Conservation (phyloP, 2,113 vertebrate genomes). For the Turdus rufiventris region DNA sequence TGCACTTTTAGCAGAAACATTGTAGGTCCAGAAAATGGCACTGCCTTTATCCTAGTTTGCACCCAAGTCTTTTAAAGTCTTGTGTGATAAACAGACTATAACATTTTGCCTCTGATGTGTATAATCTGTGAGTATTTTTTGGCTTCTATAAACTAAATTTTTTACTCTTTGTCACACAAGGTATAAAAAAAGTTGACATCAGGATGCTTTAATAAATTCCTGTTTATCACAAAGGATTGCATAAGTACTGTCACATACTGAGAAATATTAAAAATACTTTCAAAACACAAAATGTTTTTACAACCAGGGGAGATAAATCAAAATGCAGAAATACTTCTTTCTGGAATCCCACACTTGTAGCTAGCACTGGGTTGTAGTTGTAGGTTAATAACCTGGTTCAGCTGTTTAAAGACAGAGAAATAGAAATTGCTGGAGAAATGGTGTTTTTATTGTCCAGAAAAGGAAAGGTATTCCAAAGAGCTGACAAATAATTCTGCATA, state of each 20-base stretch:
- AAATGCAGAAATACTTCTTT: neutral
- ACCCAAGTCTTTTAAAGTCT: neutral
- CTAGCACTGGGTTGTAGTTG: neutral
- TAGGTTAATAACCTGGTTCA: neutral
- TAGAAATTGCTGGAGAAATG: neutral
- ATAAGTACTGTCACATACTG: neutral
- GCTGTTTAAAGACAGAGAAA: neutral
- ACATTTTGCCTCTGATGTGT: neutral
- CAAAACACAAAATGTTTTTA: neutral
- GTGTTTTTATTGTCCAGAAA: neutral
- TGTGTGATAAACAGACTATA: neutral
- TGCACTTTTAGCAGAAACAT: neutral
- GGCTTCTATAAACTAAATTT: neutral
- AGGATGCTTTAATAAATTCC: neutral
- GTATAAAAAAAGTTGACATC: neutral
- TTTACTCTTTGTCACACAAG: neutral
- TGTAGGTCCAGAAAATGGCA: neutral
- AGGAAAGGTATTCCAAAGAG: neutral
- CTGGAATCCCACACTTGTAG: neutral
- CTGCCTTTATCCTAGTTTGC: neutral
- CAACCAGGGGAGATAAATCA: neutral
- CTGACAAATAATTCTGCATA: conserved; percentile 1
- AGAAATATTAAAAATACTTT: neutral
- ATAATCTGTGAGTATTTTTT: neutral
- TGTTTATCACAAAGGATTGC: neutral